Conservation (phyloP, 1,140 invertebrate genomes). For the Sitophilus oryzae region DNA sequence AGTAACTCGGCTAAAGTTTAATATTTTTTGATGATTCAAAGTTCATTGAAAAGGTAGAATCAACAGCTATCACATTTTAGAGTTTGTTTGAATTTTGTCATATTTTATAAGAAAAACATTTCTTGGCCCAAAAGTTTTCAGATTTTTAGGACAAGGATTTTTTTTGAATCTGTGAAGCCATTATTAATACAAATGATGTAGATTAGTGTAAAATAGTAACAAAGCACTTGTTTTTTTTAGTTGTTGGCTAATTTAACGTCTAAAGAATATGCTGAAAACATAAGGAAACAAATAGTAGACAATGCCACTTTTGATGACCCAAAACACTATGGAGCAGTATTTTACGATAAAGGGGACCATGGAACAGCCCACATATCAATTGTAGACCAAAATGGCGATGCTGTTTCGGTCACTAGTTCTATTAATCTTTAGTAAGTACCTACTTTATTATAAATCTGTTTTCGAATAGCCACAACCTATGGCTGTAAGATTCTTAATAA, state of each 20-base stretch:
- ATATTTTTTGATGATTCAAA: too few species aligned
- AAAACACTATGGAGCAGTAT: slow-evolving; percentile 62
- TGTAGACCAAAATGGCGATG: slow-evolving; percentile 81
- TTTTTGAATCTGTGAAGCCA: too few species aligned
- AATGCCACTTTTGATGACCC: slow-evolving; percentile 60
- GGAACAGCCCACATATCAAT: slow-evolving; percentile 91
- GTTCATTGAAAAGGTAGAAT: too few species aligned
- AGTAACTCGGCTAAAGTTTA: too few species aligned
- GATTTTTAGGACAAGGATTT: too few species aligned
- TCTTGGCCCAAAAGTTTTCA: too few species aligned
- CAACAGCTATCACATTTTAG: too few species aligned
- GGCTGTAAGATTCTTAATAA: too few species aligned
- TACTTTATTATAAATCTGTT: not conserved
- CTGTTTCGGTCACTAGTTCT: slow-evolving; percentile 89
- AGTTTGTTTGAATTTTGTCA: too few species aligned
- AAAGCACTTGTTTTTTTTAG: slow-evolving; percentile 20
- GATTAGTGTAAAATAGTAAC: not conserved
- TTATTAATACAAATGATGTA: too few species aligned
- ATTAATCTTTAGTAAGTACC: slow-evolving; percentile 82
- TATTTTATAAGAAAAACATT: too few species aligned
- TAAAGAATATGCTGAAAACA: slow-evolving; percentile 53
- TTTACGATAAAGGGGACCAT: slow-evolving; percentile 57
- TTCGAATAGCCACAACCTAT: not conserved
- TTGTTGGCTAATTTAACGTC: slow-evolving; percentile 41
- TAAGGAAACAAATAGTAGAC: slow-evolving; percentile 55